These are phyloP conservation scores for Nibea coibor DNA, from an alignment of 2,113 vertebrate species.

Conservation along the genomic window DNA sequence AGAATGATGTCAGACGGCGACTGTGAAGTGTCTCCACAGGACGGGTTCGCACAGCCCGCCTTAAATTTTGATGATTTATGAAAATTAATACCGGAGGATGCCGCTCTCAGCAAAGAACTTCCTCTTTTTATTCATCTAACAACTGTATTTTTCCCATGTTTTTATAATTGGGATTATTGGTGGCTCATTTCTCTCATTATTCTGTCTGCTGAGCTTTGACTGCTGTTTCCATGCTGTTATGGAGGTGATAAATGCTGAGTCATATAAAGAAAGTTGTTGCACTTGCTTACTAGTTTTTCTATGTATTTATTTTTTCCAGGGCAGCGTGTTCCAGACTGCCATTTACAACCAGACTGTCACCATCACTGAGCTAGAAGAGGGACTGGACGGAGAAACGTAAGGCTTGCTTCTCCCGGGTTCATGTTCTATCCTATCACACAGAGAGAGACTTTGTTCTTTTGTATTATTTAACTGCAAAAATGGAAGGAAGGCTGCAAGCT, in stretches of 20 bases:
- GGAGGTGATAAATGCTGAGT: background rate
- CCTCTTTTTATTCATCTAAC: slow-evolving; percentile 2
- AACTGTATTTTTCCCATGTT: background rate
- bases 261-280: background rate
- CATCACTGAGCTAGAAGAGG: slow-evolving; percentile 83
- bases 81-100: background rate
- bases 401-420: slow-evolving; percentile 5
- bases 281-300: background rate
- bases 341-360: slow-evolving; percentile 87
- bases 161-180: background rate
- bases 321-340: slow-evolving; percentile 79
- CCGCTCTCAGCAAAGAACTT: slow-evolving; percentile 8
- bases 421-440: background rate
- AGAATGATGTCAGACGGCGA: background rate
- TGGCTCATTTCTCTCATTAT: background rate
- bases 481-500: background rate
- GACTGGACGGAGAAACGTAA: slow-evolving; percentile 86
- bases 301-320: slow-evolving; percentile 57
- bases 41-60: slow-evolving; percentile 1
- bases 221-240: background rate
- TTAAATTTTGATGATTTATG: slow-evolving; percentile 17
- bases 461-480: background rate
- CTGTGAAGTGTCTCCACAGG: background rate
- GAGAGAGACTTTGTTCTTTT: background rate
- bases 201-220: slow-evolving; percentile 5